A percentile compares a stretch with the other conserved stretches of the same genome.
Conservation (phyloP, 1,140 invertebrate genomes). For the Cydia splendana region DNA sequence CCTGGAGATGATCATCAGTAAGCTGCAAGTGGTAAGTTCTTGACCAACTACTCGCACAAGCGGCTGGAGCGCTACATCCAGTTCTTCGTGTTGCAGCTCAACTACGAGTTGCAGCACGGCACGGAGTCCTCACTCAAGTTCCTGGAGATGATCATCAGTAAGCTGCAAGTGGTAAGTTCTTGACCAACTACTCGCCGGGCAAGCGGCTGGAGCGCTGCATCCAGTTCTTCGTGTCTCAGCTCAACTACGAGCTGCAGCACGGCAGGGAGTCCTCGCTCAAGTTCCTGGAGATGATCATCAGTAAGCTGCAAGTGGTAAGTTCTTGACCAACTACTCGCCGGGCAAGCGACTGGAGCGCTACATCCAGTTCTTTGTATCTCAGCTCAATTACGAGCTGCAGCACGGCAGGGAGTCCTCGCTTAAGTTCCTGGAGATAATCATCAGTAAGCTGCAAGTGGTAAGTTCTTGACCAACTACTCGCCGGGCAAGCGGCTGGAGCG, state of each 20-base stretch:
- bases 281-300: constrained; percentile 90
- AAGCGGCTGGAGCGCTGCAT: constrained; percentile 86
- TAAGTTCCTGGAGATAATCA: constrained; percentile 89
- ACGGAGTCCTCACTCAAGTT: constrained; percentile 92
- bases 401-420: constrained; percentile 91
- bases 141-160: constrained; percentile 87
- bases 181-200: constrained; percentile 91
- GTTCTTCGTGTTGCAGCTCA: constrained; percentile 91
- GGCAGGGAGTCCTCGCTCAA: constrained; percentile 92
- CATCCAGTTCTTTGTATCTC: constrained; percentile 89
- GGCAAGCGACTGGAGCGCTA: constrained; percentile 85
- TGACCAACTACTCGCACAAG: constrained; percentile 78
- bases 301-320: constrained; percentile 85
- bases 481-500: constrained; percentile 86
- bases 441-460: constrained; percentile 88
- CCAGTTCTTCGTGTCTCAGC: constrained; percentile 89
- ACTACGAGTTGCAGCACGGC: constrained; percentile 89
- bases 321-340: constrained; percentile 82
- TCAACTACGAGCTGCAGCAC: constrained; percentile 88
- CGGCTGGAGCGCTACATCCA: constrained; percentile 85
- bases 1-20: constrained; percentile 87
- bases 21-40: constrained; percentile 84
- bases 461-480: constrained; percentile 62
- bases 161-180: constrained; percentile 86
- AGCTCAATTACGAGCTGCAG: constrained; percentile 89